Conservation (phyloP, 2,888 invertebrate genomes). For the Zaprionus lineosus region DNA sequence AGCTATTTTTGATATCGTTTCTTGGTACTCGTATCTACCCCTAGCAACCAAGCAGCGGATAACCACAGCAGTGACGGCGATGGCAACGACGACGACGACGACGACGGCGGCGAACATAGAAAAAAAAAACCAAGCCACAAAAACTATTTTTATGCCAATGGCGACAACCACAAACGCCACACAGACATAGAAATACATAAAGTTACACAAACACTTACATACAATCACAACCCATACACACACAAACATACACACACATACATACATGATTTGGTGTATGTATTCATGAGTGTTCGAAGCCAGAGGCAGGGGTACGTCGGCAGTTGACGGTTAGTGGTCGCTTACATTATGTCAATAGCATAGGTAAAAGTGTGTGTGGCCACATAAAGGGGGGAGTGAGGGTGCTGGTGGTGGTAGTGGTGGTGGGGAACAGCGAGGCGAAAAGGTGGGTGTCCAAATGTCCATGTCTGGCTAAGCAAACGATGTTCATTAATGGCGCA, state of each 20-base stretch:
- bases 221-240: constrained; percentile 17
- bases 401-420: background rate
- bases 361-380: constrained; percentile 36
- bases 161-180: constrained; percentile 55
- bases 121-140: constrained; percentile 21
- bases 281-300: background rate
- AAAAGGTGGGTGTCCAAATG: constrained; percentile 12
- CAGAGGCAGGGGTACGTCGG: constrained; percentile 9
- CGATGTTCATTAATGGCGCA: constrained; percentile 74
- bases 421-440: background rate
- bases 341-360: constrained; percentile 74
- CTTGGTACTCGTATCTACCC: constrained; percentile 51
- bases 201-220: constrained; percentile 24
- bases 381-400: background rate
- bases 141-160: constrained; percentile 73
- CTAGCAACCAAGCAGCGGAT: constrained; percentile 62
- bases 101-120: constrained; percentile 6
- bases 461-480: constrained; percentile 70
- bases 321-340: constrained; percentile 33
- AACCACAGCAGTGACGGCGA: constrained; percentile 30
- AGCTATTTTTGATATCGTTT: constrained; percentile 31
- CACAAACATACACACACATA: constrained; percentile 11
- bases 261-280: background rate
- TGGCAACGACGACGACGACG: constrained; percentile 15
- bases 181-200: constrained; percentile 42